Evolutionary conservation across 30 jellyfish, hydroid and myxozoan genomes (phyloP).

Genomic region (Pseudorhiza aurosa): DNA sequence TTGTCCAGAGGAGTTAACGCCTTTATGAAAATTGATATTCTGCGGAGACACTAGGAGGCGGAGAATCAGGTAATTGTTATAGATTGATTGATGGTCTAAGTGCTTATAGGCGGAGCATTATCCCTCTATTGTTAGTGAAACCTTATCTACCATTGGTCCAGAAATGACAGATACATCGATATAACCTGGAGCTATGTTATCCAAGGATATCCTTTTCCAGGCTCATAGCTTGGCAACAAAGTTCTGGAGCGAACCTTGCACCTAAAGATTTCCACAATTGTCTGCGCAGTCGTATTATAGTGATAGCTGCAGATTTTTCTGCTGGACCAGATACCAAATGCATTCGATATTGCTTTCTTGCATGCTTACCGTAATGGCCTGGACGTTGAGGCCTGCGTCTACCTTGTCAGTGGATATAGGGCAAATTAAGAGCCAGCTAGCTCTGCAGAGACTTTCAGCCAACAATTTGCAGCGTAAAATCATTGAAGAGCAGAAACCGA

Average conservation of each 20-base stretch:
- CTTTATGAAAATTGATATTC: constrained; percentile 46
- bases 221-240: constrained; percentile 5
- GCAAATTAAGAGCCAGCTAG: constrained; percentile 24
- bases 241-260: not conserved
- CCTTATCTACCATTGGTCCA: constrained; percentile 52
- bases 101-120: constrained; percentile 70
- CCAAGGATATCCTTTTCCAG: constrained; percentile 56
- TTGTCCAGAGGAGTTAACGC: constrained; percentile 15
- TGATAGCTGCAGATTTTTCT: not conserved
- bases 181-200: constrained; percentile 57
- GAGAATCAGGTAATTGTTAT: constrained; percentile 65
- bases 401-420: constrained; percentile 37
- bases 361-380: constrained; percentile 18
- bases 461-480: constrained; percentile 10
- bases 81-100: constrained; percentile 66
- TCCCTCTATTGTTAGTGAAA: constrained; percentile 35
- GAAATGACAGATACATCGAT: constrained; percentile 36
- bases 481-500: constrained; percentile 8
- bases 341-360: constrained; percentile 5
- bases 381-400: constrained; percentile 12
- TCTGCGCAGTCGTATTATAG: constrained; percentile 18
- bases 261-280: not conserved
- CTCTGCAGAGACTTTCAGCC: constrained; percentile 11
- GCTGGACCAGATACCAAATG: not conserved
- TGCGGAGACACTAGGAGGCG: constrained; percentile 63